Conservation (phyloP, 1,140 invertebrate species). For the Heliconius hermathena region DNA sequence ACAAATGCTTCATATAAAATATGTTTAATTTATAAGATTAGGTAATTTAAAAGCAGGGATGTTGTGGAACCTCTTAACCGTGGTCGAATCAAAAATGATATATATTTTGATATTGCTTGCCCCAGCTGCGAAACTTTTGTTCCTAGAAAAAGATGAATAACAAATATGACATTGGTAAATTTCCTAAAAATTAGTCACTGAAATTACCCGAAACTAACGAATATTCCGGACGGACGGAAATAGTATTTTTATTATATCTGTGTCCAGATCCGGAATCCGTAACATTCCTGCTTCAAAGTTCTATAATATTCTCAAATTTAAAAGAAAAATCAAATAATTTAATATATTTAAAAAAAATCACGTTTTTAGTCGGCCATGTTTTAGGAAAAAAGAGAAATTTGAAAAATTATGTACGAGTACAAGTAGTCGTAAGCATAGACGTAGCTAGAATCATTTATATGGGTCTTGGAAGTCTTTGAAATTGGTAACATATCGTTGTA, state of each 20-base stretch:
- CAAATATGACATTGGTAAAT: too few relatives aligned
- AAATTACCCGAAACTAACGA: too few relatives aligned
- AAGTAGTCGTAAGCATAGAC: slow-evolving; percentile 14
- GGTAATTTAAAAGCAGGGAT: too few relatives aligned
- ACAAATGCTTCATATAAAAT: neutral
- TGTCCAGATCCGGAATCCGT: too few relatives aligned
- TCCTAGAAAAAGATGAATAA: too few relatives aligned
- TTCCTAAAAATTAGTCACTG: too few relatives aligned
- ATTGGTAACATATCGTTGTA: neutral
- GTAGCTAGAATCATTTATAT: slow-evolving; percentile 3
- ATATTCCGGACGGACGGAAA: too few relatives aligned
- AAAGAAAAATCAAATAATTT: neutral
- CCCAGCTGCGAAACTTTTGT: too few relatives aligned
- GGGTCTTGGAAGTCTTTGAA: neutral
- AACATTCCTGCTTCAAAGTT: neutral
- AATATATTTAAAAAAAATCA: neutral
- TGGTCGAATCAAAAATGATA: too few relatives aligned
- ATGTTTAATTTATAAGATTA: neutral
- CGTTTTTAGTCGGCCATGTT: neutral
- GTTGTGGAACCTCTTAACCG: too few relatives aligned
- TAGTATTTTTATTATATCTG: too few relatives aligned
- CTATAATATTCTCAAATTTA: neutral
- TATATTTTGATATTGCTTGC: too few relatives aligned
- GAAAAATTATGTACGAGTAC: slow-evolving; percentile 9
- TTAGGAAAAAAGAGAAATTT: neutral